A percentile compares a stretch with the other conserved stretches of the same genome.
phyloP scores from a whole-genome alignment of 2,888 invertebrate species.

The Dynastes grantii region DNA sequence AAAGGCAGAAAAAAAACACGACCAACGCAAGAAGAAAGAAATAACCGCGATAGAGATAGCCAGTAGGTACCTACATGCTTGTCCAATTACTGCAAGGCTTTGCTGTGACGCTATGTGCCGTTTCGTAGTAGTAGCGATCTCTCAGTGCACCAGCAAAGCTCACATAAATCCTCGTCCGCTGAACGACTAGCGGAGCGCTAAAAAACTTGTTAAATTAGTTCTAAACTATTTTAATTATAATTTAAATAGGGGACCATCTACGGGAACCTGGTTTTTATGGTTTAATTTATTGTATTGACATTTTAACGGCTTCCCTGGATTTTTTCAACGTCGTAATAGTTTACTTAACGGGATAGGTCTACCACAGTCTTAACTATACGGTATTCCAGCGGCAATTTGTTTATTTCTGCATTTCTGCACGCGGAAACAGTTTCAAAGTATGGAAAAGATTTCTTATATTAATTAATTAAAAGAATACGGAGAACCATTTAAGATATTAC shows the following conservation, averaged over 20 bases:
- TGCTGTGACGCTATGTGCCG: background rate
- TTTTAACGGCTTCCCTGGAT: conserved; percentile 26
- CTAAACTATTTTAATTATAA: conserved; percentile 51
- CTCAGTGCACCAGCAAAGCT: background rate
- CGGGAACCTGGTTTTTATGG: conserved; percentile 27
- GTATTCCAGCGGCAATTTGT: no score
- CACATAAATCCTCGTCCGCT: background rate
- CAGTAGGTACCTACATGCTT: background rate
- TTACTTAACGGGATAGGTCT: conserved; percentile 13
- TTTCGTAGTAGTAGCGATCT: background rate
- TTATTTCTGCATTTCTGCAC: background rate
- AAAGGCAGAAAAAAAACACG: background rate
- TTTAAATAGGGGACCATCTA: conserved; percentile 43
- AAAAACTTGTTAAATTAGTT: conserved; percentile 46
- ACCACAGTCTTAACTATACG: no score
- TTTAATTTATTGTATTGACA: conserved; percentile 50
- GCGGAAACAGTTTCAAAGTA: background rate
- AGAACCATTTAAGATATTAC: no score
- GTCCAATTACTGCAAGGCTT: conserved; percentile 9
- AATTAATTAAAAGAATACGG: no score
- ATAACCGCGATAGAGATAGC: background rate
- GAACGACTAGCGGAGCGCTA: background rate
- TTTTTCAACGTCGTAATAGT: conserved; percentile 5
- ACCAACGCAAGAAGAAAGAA: background rate
- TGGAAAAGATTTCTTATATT: background rate